These are phyloP conservation scores for Eciton burchellii DNA, from an alignment of 1,140 invertebrate genomes.

Conservation along the genomic window DNA sequence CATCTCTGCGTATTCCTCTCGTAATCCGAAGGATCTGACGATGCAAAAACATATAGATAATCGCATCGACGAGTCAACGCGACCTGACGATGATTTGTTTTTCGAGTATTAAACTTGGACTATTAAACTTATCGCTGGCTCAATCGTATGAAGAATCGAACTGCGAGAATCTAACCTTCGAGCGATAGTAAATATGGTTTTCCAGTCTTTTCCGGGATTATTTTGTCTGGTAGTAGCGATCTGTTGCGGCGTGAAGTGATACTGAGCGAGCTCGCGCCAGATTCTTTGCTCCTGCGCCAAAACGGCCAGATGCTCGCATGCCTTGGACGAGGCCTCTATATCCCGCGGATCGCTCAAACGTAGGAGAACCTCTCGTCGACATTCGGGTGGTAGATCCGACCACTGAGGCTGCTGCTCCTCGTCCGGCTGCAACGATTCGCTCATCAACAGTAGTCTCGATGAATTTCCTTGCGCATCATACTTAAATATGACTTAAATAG, in stretches of 20 bases:
- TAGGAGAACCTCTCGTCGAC: constrained; percentile 95
- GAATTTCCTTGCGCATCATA: background rate
- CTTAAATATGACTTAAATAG: too few relatives aligned
- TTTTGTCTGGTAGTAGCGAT: constrained; percentile 87
- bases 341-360: constrained; percentile 96
- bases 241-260: constrained; percentile 96
- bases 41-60: background rate
- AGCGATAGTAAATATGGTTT: constrained; percentile 83
- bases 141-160: too few relatives aligned
- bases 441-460: constrained; percentile 6
- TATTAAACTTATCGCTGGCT: too few relatives aligned
- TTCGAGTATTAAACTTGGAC: constrained; percentile 28
- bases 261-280: constrained; percentile 96
- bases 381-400: constrained; percentile 96
- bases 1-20: constrained; percentile 98
- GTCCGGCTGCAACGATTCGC: constrained; percentile 88
- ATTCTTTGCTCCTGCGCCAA: constrained; percentile 95
- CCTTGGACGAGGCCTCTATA: constrained; percentile 89
- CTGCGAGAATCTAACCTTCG: constrained; percentile 82
- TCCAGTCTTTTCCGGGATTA: constrained; percentile 87
- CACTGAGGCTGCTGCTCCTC: constrained; percentile 94
- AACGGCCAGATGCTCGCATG: constrained; percentile 90
- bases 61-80: background rate
- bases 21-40: constrained; percentile 93
- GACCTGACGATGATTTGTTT: too few relatives aligned